Base-by-base conservation (phyloP, 2,113 vertebrate species). In the cat (Felis catus) region DNA sequence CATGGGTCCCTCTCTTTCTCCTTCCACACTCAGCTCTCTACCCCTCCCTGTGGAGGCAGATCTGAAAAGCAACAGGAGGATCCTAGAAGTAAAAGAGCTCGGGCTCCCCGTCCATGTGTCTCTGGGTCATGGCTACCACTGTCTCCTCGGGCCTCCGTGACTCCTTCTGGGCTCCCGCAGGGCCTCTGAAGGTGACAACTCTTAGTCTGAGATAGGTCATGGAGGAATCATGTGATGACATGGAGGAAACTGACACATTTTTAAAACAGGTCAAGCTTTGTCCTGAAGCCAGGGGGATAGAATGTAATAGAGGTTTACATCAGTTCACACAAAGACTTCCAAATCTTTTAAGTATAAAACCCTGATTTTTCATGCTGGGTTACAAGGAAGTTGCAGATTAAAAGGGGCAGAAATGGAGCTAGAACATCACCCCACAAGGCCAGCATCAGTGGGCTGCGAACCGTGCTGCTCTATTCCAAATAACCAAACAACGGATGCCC, bases 391-490 rank as follows among this genome's bases (percentile, higher is more conserved):
- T 7, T 68, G 7, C 73, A 63, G 23, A 85, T 81, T 36, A 78
- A 39, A 48, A 27, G 53, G 85, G 9, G 45, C n/a, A 70, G 51
- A 85, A 91, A n/a, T 13, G 82, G 25, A 65, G 31, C 58, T 63
- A 55, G 58, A 74, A 33, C 3, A 7, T 89, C 58, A 84, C 39
- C 61, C 93, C 61, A 91, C 70, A 87, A 89, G 81, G 76, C 87
- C 41, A 95, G 76, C 68, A 89, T 9, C 82, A 82, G 0, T 7
- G 31, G 55, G 27, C 90, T 39, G 45, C 78, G 63, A 97, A 89
- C 84, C 25, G 61, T 25, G 73, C 31, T 85, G 16, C 53, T 78
- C 76, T 91, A 45, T 74, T 94, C 74, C 78, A 94, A 98, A 96
- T 70, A 97, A 97, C 79, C 10, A 16, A 92, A 85, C 0, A 0